Percentiles rank a stretch among this genome's conserved stretches.
phyloP scores from a whole-genome alignment of 2,113 vertebrate species.

The Helogale parvula region DNA sequence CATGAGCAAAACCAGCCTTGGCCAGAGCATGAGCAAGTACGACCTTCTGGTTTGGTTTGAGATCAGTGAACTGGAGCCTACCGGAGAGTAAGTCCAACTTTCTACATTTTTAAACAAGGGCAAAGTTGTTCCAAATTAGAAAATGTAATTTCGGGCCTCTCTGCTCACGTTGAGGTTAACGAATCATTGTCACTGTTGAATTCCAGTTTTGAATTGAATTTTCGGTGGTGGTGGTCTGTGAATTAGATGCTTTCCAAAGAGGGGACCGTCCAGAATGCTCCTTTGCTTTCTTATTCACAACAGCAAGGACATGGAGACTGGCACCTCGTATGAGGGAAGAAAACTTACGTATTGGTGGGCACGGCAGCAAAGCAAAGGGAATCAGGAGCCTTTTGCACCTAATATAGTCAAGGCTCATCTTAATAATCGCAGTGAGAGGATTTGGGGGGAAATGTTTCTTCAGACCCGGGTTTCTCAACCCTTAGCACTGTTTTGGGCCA shows the following conservation, averaged over 20 bases:
- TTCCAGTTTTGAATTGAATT: slow-evolving; percentile 19
- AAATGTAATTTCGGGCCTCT: not conserved
- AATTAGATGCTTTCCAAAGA: not conserved
- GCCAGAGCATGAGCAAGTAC: slow-evolving; percentile 98
- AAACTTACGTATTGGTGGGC: not conserved
- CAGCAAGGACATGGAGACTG: not conserved
- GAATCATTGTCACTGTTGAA: not conserved
- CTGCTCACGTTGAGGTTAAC: not conserved
- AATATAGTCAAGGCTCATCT: not conserved
- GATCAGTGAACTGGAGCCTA: slow-evolving; percentile 98
- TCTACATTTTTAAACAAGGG: not conserved
- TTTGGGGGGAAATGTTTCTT: not conserved
- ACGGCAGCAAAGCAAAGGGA: not conserved
- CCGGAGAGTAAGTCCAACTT: slow-evolving; percentile 94
- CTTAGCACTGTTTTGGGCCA: not conserved
- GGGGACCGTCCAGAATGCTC: not conserved
- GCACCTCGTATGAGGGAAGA: not conserved
- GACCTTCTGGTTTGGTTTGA: slow-evolving; percentile 99
- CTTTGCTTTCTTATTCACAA: not conserved
- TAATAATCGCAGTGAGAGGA: not conserved
- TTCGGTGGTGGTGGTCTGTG: not conserved
- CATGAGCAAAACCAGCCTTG: slow-evolving; percentile 95
- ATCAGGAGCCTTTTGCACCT: not conserved
- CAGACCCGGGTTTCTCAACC: not conserved
- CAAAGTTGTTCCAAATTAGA: not conserved